Conservation (phyloP, 2,888 invertebrate species). For the Tipula confusa region DNA sequence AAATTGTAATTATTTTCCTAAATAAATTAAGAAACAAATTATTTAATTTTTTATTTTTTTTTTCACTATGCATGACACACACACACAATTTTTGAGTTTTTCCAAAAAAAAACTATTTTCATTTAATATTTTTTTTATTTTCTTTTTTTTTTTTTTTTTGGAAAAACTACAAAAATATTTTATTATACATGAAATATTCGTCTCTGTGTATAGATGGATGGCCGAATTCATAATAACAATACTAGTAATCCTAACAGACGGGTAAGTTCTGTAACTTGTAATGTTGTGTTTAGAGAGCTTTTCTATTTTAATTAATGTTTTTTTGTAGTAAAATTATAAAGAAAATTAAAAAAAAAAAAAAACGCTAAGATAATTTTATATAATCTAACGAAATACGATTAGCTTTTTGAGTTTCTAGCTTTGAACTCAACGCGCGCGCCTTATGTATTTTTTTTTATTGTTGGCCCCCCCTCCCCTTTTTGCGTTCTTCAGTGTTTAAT, state of each 20-base stretch:
- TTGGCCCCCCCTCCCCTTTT: not conserved
- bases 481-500: no score
- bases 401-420: not conserved
- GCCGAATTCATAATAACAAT: conserved; percentile 47
- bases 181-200: conserved; percentile 41
- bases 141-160: conserved; percentile 49
- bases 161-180: conserved; percentile 15
- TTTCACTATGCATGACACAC: not conserved
- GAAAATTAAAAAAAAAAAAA: not conserved
- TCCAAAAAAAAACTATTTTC: not conserved
- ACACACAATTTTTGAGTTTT: not conserved
- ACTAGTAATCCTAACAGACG: conserved; percentile 48
- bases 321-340: conserved; percentile 29
- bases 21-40: conserved; percentile 21
- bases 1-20: conserved; percentile 1
- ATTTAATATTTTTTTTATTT: conserved; percentile 37
- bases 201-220: conserved; percentile 49
- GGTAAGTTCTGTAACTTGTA: conserved; percentile 45
- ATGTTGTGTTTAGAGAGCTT: conserved; percentile 10
- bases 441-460: conserved; percentile 13
- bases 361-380: conserved; percentile 8
- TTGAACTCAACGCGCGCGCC: conserved; percentile 1
- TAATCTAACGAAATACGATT: not conserved
- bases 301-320: conserved; percentile 27
- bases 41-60: conserved; percentile 28